Evolutionary conservation across 1,140 invertebrate genomes (phyloP).

Genomic region (Asbolus verrucosus): DNA sequence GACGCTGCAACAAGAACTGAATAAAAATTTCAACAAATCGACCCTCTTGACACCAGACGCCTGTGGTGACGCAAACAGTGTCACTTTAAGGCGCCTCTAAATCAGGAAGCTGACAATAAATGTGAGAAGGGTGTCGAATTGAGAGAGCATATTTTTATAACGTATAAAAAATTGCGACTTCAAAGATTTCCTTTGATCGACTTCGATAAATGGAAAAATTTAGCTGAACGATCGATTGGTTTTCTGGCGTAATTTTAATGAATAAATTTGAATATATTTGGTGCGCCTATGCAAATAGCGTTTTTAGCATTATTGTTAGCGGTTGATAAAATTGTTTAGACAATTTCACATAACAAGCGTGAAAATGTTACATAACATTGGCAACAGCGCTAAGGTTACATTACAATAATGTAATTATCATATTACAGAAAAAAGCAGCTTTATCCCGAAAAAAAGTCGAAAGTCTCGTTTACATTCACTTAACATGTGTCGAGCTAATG

Average conservation of each 20-base stretch:
- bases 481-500: slow-evolving; percentile 1
- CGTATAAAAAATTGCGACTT: too few species aligned
- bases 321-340: slow-evolving; percentile 3
- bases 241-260: neutral
- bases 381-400: neutral
- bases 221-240: neutral
- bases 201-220: neutral
- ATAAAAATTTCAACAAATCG: too few species aligned
- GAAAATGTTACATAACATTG: slow-evolving; percentile 3
- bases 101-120: too few species aligned
- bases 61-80: too few species aligned
- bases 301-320: slow-evolving; percentile 8
- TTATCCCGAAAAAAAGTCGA: neutral
- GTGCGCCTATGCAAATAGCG: neutral
- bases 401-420: neutral
- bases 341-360: slow-evolving; percentile 4
- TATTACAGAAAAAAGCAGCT: neutral
- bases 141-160: too few species aligned
- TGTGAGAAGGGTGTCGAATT: too few species aligned
- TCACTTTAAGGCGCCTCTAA: too few species aligned
- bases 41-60: too few species aligned
- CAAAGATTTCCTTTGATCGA: neutral
- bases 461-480: slow-evolving; percentile 7
- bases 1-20: neutral
- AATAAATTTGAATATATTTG: neutral